Conservation (phyloP, 2,888 invertebrate genomes). For the Oxystoma pomonae region DNA sequence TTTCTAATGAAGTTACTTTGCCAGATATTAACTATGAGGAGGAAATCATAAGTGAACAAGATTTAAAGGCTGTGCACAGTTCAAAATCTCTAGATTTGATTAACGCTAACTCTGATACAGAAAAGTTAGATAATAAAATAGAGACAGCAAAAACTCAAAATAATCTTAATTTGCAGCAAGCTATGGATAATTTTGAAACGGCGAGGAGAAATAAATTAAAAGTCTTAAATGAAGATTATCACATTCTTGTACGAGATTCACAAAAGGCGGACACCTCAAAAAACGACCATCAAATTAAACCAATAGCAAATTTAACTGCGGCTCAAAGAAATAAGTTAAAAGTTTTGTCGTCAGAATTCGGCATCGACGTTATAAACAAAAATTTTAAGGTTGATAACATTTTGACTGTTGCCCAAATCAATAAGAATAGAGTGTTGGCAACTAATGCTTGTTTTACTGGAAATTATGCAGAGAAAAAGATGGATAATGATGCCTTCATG, state of each 20-base stretch:
- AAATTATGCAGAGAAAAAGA: slow-evolving; percentile 15
- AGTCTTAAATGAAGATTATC: neutral
- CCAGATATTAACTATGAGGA: slow-evolving; percentile 36
- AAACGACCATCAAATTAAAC: slow-evolving; percentile 25
- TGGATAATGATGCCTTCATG: slow-evolving; percentile 36
- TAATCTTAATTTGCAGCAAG: slow-evolving; percentile 35
- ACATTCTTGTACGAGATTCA: neutral
- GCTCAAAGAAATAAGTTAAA: slow-evolving; percentile 59
- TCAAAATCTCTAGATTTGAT: slow-evolving; percentile 54
- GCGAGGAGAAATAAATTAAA: slow-evolving; percentile 41
- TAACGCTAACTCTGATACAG: slow-evolving; percentile 51
- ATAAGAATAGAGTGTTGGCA: slow-evolving; percentile 38
- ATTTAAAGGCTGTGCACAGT: slow-evolving; percentile 44
- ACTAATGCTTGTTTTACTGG: slow-evolving; percentile 34
- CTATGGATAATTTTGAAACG: slow-evolving; percentile 48
- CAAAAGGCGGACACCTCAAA: neutral
- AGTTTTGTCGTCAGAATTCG: slow-evolving; percentile 59
- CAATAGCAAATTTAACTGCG: slow-evolving; percentile 52
- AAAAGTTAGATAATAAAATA: slow-evolving; percentile 6
- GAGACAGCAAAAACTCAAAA: slow-evolving; percentile 42
- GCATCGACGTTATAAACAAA: slow-evolving; percentile 41
- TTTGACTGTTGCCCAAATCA: slow-evolving; percentile 30
- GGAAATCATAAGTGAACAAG: slow-evolving; percentile 42
- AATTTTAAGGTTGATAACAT: slow-evolving; percentile 19
- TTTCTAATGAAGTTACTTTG: slow-evolving; percentile 40